Percentiles rank a stretch among this genome's conserved stretches.
Evolutionary conservation across 2,113 vertebrate genomes (phyloP).

Genomic region (Numida meleagris): DNA sequence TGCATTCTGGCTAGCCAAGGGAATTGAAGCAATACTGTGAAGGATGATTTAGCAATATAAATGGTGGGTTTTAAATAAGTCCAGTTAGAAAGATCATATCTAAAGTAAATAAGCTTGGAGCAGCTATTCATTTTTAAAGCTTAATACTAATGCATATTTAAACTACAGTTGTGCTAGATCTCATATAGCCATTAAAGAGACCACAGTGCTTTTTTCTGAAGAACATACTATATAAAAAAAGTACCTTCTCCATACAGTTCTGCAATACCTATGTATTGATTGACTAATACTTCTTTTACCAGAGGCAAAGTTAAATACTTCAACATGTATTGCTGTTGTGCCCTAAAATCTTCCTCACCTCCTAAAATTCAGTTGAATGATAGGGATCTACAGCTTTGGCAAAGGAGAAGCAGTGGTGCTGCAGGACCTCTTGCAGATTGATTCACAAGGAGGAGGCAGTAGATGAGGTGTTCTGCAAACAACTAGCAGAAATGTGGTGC

Average conservation of each 20-base stretch:
- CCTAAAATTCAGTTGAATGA: background rate
- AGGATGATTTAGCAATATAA: background rate
- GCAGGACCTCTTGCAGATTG: background rate
- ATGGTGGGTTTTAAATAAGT: background rate
- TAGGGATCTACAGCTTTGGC: background rate
- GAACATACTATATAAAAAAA: background rate
- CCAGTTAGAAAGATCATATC: background rate
- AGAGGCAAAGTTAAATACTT: background rate
- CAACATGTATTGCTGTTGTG: background rate
- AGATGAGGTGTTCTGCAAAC: background rate
- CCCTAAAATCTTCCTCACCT: background rate
- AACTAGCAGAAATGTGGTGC: rapidly evolving
- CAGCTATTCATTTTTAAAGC: background rate
- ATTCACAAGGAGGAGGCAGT: background rate
- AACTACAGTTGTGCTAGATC: background rate
- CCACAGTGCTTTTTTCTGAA: background rate
- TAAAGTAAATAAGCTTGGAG: background rate
- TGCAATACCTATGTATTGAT: background rate
- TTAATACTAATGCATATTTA: background rate
- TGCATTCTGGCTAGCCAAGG: background rate
- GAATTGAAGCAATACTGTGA: background rate
- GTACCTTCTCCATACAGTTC: background rate
- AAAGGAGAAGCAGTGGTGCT: background rate
- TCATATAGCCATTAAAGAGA: background rate
- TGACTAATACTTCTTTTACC: background rate